phyloP scores from a whole-genome alignment of 2,888 invertebrate species.

The Drosophila crucigera region DNA sequence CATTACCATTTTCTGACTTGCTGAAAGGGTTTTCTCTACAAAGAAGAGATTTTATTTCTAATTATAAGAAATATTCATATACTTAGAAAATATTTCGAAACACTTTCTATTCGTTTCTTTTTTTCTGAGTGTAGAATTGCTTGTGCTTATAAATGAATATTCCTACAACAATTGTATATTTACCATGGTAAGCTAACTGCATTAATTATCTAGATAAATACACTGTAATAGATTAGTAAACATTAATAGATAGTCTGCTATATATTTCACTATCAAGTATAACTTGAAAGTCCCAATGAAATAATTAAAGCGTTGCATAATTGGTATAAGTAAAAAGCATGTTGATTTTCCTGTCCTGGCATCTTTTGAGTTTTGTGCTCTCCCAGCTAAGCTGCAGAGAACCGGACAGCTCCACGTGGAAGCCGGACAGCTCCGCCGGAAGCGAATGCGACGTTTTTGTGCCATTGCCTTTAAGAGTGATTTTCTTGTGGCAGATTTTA shows the following conservation, averaged over 20 bases:
- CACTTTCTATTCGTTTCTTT: background rate
- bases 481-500: constrained; percentile 63
- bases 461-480: constrained; percentile 51
- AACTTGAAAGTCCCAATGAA: background rate
- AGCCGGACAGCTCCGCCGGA: constrained; percentile 49
- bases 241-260: background rate
- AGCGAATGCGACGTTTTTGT: constrained; percentile 55
- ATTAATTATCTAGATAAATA: background rate
- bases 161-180: background rate
- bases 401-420: constrained; percentile 1
- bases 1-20: no score
- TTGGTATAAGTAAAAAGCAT: background rate
- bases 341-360: constrained; percentile 5
- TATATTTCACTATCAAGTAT: background rate
- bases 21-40: background rate
- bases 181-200: background rate
- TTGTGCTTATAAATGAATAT: background rate
- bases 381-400: background rate
- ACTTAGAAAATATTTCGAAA: background rate
- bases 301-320: background rate
- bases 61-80: background rate
- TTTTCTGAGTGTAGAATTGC: background rate
- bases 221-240: background rate
- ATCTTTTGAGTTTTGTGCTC: constrained; percentile 1
- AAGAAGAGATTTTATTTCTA: background rate